Evolutionary conservation across 2,797 vertebrate species (phyloP), one percentile per base, ranked within the genome.

Genomic region (Eurystomus glaucurus): DNA sequence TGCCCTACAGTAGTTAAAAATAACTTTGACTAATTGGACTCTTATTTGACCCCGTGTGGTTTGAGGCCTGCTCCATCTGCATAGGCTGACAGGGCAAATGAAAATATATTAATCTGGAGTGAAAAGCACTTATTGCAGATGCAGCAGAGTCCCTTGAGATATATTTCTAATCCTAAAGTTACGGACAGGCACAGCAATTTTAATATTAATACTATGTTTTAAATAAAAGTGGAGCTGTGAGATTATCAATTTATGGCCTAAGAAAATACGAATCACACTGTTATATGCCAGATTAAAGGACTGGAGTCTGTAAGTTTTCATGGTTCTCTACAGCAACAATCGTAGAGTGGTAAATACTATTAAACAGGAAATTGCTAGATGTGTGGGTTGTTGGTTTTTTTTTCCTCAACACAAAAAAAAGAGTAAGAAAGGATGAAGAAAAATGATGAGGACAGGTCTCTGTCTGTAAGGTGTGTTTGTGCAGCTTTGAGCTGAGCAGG

Each of bases 81-180:
- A 70, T 35, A 91, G 80, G 31, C 68, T 93, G 92, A 92, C 88
- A 87, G 66, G 84, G 46, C 70, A 87, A 92, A 94, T 55, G 62
- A 87, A 95, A 86, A 89, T 84, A 86, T 79, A 96, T 87, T 88
- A 93, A 94, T 76, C 66, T 87, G 88, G 94, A 96, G 50, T 85
- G 88, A 95, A 93, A 94, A 94, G 72, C n/a, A 85, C 37, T 91
- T 91, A 76, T 10, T 85, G 66, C 15, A 89, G 85, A 70, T 77
- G 51, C 58, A 93, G 48, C 0, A 0, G n/a, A 26, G 71, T 93
- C 90, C 80, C 80, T 84, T 86, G 93, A 86, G 69, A 29, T 78
- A 84, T 39, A 15, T 69, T 71, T 52, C 83, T 94, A 88, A 75
- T 90, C 79, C 85, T 65, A 86, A 94, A 95, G 45, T 75, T 96